These are phyloP conservation scores for Euleptes europaea DNA, from an alignment of 2,113 vertebrate species.

Conservation along the genomic window DNA sequence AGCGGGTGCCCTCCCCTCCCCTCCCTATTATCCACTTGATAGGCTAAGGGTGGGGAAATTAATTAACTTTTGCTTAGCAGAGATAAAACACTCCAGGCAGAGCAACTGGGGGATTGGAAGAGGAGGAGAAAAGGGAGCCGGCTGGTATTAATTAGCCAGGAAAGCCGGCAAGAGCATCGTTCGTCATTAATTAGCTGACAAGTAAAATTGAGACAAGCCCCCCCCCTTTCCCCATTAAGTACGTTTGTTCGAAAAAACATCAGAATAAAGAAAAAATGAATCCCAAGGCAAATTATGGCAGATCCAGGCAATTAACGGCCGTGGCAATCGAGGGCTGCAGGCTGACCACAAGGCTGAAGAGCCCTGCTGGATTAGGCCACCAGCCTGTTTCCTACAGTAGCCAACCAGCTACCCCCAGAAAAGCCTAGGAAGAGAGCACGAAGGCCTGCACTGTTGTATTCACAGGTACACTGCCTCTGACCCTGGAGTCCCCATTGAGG, in stretches of 20 bases:
- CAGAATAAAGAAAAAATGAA: too few relatives aligned
- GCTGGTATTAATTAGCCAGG: background rate
- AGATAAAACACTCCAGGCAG: background rate
- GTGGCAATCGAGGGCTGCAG: background rate
- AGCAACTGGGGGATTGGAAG: accelerated
- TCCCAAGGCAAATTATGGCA: background rate
- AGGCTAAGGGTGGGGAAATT: background rate
- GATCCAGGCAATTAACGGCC: background rate
- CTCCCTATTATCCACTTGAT: accelerated
- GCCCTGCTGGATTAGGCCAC: too few relatives aligned
- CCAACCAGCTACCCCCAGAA: too few relatives aligned
- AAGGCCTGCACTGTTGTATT: too few relatives aligned
- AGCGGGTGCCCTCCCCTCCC: background rate
- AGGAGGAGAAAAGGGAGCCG: accelerated
- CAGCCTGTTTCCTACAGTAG: too few relatives aligned
- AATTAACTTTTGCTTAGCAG: background rate
- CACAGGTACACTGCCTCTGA: too few relatives aligned
- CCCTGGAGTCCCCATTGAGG: too few relatives aligned
- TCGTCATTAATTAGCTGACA: background rate
- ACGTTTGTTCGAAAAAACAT: too few relatives aligned
- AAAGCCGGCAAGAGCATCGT: background rate
- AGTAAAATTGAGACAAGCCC: too few relatives aligned
- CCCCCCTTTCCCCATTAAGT: accelerated
- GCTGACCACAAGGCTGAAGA: too few relatives aligned
- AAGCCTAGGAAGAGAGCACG: too few relatives aligned